Evolutionary conservation across 1,140 invertebrate species (phyloP).

Genomic region (Drosophila chauvacae): DNA sequence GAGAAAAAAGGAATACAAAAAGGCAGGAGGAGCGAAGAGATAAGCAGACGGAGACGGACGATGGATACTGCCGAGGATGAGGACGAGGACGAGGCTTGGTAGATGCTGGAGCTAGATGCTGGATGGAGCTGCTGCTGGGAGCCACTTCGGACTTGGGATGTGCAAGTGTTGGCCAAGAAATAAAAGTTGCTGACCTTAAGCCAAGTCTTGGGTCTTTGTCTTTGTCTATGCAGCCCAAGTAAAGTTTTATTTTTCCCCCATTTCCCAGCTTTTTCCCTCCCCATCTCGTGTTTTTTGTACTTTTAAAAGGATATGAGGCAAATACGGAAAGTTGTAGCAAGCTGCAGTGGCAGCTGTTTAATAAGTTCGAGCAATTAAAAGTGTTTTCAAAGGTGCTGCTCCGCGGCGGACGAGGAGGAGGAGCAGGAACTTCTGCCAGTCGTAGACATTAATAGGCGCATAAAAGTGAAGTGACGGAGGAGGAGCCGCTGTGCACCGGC

Average conservation of each 20-base stretch:
- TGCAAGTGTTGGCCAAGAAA: conserved; percentile 80
- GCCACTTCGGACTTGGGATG: conserved; percentile 67
- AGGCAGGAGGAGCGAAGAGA: conserved; percentile 51
- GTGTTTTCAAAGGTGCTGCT: conserved; percentile 64
- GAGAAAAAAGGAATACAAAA: conserved; percentile 12
- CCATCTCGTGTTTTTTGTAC: neutral
- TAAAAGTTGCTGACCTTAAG: conserved; percentile 81
- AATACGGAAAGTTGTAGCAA: conserved; percentile 44
- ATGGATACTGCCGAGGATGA: conserved; percentile 35
- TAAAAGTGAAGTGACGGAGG: conserved; percentile 52
- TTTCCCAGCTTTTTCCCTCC: neutral
- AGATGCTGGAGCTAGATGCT: conserved; percentile 38
- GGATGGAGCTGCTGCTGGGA: conserved; percentile 37
- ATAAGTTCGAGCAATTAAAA: conserved; percentile 81
- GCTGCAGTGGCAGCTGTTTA: conserved; percentile 76
- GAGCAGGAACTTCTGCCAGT: conserved; percentile 38
- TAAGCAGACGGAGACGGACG: conserved; percentile 66
- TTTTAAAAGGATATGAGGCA: conserved; percentile 62
- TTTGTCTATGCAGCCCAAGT: conserved; percentile 74
- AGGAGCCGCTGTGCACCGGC: neutral
- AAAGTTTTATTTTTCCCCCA: conserved; percentile 52
- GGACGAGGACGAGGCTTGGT: conserved; percentile 9
- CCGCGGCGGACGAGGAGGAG: conserved; percentile 3
- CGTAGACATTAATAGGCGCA: conserved; percentile 73
- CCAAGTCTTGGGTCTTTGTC: conserved; percentile 55